Evolutionary conservation across 1,140 invertebrate genomes (phyloP), one percentile per base, ranked within the genome.

Genomic region (Monochamus saltuarius): DNA sequence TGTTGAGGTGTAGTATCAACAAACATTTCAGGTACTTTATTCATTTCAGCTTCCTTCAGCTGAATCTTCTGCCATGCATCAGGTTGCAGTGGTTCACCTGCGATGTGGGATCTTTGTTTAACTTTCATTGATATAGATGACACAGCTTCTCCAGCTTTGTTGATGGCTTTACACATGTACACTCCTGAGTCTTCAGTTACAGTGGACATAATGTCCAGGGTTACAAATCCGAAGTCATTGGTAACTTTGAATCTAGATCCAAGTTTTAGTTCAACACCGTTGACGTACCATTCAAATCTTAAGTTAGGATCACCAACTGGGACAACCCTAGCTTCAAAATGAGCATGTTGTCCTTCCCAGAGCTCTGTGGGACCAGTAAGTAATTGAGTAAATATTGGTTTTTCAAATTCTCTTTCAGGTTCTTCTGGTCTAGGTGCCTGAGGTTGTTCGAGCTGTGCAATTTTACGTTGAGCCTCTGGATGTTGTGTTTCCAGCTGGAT

Each of bases 291-390:
- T 78, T 97, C 92, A 66, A 95, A 95, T 70, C 87, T 83, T 42
- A 97, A 79, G 67, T 86, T 91, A 9, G 93, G 84, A 80, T 98
- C 97, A 7, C 95, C 95, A 59, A 96, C 91, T 37, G 95, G 95
- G 19, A 97, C 89, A n/a, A 99, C 92, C 43, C 93, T 85, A 61
- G 94, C 95, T 79, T 99, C 95, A 76, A 98, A 98, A 79, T 94
- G 95, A 61, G 95, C 95, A 63, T 92, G 87, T 77, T 98, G 91
- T 10, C 94, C 93, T 82, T 98, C 95, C 84, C 91, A 91, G 4
- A 98, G 75, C 76, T 97, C 94, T 1, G 88, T 85, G n/a, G 92
- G 92, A 7, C 92, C 94, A 29, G 88, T 93, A 1, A 95, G 80
- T 50, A 92, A 78, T 75, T 94, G 90, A 9, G 92, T 96, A 73